A percentile compares a stretch with the other conserved stretches of the same genome.
Evolutionary conservation across 2,113 vertebrate species (phyloP).

Genomic region (Pogonocichla stellata): DNA sequence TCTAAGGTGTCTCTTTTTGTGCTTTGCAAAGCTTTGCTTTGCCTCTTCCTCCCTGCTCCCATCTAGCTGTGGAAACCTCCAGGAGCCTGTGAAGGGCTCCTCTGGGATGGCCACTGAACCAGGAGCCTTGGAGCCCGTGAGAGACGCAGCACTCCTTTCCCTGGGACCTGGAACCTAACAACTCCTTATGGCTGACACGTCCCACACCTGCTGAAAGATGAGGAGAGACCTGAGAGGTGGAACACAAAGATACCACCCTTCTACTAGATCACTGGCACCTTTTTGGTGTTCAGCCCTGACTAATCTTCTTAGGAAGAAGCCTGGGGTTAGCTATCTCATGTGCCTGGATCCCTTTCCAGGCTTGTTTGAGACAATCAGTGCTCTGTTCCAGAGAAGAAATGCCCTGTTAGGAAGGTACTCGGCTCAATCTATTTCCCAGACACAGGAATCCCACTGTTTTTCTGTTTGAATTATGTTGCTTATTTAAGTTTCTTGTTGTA

Average conservation of each 20-base stretch:
- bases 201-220: neutral
- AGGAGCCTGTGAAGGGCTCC: neutral
- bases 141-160: neutral
- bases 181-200: neutral
- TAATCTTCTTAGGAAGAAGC: neutral
- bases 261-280: neutral
- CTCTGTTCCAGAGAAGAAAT: neutral
- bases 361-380: neutral
- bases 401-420: neutral
- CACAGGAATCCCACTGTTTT: neutral
- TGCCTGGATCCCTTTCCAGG: neutral
- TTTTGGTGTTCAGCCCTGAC: neutral
- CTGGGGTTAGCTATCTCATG: neutral
- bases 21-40: neutral
- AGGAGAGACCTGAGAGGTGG: neutral
- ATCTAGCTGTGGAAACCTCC: neutral
- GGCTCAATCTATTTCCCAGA: neutral
- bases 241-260: neutral
- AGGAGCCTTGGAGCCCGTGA: neutral
- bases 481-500: neutral
- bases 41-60: neutral
- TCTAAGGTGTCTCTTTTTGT: neutral
- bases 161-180: neutral
- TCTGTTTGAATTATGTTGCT: neutral
- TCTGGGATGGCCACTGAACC: neutral